These are phyloP conservation scores for Conus canariensis DNA, from an alignment of 2,888 invertebrate genomes.

Conservation along the genomic window DNA sequence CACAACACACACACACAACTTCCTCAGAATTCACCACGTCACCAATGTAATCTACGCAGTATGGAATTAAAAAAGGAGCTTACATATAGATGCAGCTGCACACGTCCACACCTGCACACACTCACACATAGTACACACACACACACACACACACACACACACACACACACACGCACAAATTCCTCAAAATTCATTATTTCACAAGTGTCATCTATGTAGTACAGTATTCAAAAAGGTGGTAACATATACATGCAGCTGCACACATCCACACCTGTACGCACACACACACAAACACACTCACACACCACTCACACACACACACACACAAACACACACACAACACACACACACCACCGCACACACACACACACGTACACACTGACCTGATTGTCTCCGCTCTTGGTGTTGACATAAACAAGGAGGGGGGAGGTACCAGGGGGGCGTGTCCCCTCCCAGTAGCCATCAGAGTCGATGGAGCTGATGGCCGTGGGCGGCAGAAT, in stretches of 20 bases:
- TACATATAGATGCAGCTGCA: too few relatives aligned
- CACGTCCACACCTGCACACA: too few relatives aligned
- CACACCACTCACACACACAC: neutral
- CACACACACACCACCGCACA: neutral
- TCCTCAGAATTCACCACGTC: neutral
- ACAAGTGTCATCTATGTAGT: too few relatives aligned
- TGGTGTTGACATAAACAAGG: conserved; percentile 97
- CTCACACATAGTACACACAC: too few relatives aligned
- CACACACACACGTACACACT: neutral
- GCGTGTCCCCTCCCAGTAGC: conserved; percentile 93
- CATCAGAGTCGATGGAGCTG: conserved; percentile 91
- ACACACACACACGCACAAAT: too few relatives aligned
- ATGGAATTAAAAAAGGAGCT: too few relatives aligned
- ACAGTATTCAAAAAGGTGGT: too few relatives aligned
- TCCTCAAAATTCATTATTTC: too few relatives aligned
- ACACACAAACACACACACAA: neutral
- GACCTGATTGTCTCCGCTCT: conserved; percentile 96
- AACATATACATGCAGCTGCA: neutral
- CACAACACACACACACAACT: neutral
- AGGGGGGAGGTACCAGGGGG: conserved; percentile 87
- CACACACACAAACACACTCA: neutral
- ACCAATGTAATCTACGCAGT: too few relatives aligned
- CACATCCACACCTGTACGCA: neutral
- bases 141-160: too few relatives aligned
- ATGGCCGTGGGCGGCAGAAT: conserved; percentile 96